Conservation (phyloP, 2,797 vertebrate genomes). For the Amblyraja radiata region DNA sequence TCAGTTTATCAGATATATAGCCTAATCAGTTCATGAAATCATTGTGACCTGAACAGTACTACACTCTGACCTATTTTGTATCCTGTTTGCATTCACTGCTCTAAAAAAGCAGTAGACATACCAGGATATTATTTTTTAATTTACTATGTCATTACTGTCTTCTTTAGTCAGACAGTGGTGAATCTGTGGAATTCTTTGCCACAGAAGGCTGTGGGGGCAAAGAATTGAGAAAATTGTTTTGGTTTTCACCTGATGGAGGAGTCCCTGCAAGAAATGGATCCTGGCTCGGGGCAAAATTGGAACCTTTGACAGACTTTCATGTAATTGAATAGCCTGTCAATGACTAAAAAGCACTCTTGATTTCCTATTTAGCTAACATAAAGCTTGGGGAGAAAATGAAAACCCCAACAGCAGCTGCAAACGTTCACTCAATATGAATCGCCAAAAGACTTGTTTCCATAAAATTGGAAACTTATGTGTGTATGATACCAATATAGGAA, state of each 20-base stretch:
- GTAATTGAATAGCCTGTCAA: not conserved
- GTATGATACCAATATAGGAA: not conserved
- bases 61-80: no score
- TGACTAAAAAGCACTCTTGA: not conserved
- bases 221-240: not conserved
- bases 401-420: not conserved
- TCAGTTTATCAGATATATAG: no score
- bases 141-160: no score
- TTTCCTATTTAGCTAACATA: no score
- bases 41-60: no score
- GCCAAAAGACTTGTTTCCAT: not conserved
- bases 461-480: not conserved
- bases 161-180: no score
- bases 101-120: no score
- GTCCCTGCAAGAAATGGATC: not conserved
- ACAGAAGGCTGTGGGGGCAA: no score
- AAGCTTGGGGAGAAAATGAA: not conserved
- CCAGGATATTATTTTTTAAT: no score
- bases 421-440: not conserved
- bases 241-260: not conserved
- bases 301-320: not conserved
- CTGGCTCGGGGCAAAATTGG: not conserved
- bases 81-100: no score
- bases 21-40: no score
- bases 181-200: no score